Conservation (phyloP, 2,888 invertebrate species). For the Stratiomys singularior region DNA sequence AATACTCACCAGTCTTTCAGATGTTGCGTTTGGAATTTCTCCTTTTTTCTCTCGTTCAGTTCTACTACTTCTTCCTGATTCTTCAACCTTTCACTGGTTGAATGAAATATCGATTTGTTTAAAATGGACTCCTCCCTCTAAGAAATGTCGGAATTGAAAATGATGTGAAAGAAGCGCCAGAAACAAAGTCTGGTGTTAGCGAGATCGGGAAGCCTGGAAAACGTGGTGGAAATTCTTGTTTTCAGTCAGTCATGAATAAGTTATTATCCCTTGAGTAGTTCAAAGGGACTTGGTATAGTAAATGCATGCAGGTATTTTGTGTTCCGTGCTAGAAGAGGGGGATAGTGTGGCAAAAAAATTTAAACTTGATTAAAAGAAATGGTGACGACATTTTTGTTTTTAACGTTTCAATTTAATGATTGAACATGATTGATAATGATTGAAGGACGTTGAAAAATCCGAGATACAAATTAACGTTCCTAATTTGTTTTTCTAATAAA, state of each 20-base stretch:
- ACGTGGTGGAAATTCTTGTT: not conserved
- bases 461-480: no score
- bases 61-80: not conserved
- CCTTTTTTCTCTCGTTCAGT: not conserved
- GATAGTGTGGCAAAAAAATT: no score
- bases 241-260: not conserved
- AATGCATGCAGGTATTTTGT: not conserved
- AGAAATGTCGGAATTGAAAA: slow-evolving; percentile 8
- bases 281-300: not conserved
- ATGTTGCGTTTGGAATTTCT: no score
- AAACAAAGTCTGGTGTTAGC: not conserved
- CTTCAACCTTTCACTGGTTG: not conserved
- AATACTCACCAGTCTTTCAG: no score
- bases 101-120: not conserved
- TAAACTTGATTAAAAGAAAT: no score
- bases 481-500: no score
- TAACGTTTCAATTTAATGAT: no score
- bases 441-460: no score
- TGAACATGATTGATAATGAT: no score
- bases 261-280: not conserved
- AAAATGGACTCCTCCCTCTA: not conserved
- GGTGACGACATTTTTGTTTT: no score
- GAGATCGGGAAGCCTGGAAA: not conserved
- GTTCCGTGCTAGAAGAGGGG: not conserved
- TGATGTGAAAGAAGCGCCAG: not conserved